Percentiles rank a stretch among this genome's conserved stretches.
phyloP scores from a whole-genome alignment of 2,113 vertebrate genomes.

The Leptobrachium leishanense region DNA sequence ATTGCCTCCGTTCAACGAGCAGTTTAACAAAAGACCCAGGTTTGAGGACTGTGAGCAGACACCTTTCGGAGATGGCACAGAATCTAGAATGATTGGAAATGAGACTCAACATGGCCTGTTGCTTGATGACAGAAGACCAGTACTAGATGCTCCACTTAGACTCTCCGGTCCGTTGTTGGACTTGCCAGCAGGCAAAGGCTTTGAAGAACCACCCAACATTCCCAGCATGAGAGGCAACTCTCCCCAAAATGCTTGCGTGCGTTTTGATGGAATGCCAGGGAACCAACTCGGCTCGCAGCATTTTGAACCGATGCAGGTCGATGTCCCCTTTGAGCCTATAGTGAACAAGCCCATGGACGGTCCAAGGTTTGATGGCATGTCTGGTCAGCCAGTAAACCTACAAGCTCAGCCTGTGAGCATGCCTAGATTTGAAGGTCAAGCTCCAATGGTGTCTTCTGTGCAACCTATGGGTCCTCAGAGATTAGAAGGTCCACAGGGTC shows the following conservation, averaged over 20 bases:
- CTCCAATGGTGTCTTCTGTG: background rate
- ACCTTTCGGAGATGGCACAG: slow-evolving; percentile 66
- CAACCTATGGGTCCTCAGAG: slow-evolving; percentile 9
- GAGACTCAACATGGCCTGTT: slow-evolving; percentile 75
- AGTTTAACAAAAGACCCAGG: slow-evolving; percentile 67
- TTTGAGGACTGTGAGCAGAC: slow-evolving; percentile 77
- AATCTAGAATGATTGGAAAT: slow-evolving; percentile 71
- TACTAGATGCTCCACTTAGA: slow-evolving; percentile 69
- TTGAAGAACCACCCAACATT: slow-evolving; percentile 71
- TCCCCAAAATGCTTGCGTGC: slow-evolving; percentile 49
- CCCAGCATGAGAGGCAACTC: slow-evolving; percentile 75
- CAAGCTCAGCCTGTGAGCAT: background rate
- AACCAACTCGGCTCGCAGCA: slow-evolving; percentile 71
- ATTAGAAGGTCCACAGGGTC: slow-evolving; percentile 77
- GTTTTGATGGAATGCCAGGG: slow-evolving; percentile 76
- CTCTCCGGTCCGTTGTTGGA: slow-evolving; percentile 66
- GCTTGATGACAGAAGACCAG: slow-evolving; percentile 71
- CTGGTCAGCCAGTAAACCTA: slow-evolving; percentile 56
- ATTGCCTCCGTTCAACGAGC: slow-evolving; percentile 71
- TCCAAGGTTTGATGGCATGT: slow-evolving; percentile 78
- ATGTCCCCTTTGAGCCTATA: slow-evolving; percentile 72
- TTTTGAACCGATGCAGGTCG: slow-evolving; percentile 54
- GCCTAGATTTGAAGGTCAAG: slow-evolving; percentile 24
- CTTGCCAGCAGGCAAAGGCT: slow-evolving; percentile 63
- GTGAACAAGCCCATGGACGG: slow-evolving; percentile 73